Evolutionary conservation across 2,113 vertebrate genomes (phyloP), one percentile per base, ranked within the genome.

Genomic region (Malurus cyaneus): DNA sequence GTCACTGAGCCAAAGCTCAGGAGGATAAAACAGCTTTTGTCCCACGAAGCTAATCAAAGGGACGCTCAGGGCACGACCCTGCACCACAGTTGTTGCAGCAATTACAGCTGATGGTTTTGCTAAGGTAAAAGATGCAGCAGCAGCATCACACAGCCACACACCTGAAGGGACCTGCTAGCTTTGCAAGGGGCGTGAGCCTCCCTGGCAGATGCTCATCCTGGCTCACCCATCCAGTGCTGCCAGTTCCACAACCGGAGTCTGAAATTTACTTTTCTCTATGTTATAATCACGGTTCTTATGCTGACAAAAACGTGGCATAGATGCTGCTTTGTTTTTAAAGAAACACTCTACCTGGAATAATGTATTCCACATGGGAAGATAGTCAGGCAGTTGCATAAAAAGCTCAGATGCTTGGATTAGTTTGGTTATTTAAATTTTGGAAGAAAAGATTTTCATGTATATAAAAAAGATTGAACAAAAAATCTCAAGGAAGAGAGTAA

Each of bases 121-220:
- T 18, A 10, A 21, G 15, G 42, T 19, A 49, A 16, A 50, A 80
- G 77, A 6, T 10, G 39, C 2, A 42, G 46, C 46, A 21, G 46
- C 46, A 49, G 56, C 84, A 73, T 60, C 25, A 84, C 29, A 26
- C 47, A 80, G 39, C 19, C 44, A 49, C 26, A 10, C 20, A 61
- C 34, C 66, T 25, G 53, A 69, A 79, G 53, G 1, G 25, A 25
- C 32, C 19, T 13, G 18, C 13, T 12, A 12, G 34, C 31, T 76
- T 67, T 5, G 0, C 5, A 10, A 80, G 21, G 7, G 1, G 2
- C 2, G 1, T 1, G 12, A 77, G 9, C n/a, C 53, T 73, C 23
- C 13, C 18, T 28, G 49, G 24, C 20, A 72, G 52, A 12, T 11
- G 8, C 28, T 65, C 42, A 14, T 61, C 46, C 59, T 80, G 42